Evolutionary conservation across 2,888 invertebrate genomes (phyloP).

Genomic region (Heteropelma amictum): DNA sequence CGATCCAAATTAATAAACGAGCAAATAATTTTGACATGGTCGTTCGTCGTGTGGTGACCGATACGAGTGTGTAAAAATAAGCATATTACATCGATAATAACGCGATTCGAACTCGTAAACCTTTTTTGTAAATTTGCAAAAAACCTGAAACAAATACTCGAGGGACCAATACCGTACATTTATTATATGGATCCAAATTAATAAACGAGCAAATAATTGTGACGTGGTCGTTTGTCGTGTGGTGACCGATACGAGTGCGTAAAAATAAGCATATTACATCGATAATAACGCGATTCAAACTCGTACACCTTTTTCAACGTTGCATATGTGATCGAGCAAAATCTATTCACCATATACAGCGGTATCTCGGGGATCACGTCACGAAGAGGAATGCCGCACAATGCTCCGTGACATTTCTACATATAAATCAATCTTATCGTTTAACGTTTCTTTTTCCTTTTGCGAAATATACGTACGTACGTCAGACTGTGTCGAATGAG

Average conservation of each 20-base stretch:
- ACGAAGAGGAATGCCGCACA: not conserved
- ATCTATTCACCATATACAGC: not conserved
- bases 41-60: too few relatives aligned
- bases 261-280: conserved; percentile 25
- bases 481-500: conserved; percentile 34
- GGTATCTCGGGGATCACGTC: not conserved
- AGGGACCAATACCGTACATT: too few relatives aligned
- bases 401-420: conserved; percentile 24
- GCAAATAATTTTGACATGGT: too few relatives aligned
- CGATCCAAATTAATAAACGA: too few relatives aligned
- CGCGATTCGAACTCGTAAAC: too few relatives aligned
- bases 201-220: conserved; percentile 65
- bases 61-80: too few relatives aligned
- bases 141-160: too few relatives aligned
- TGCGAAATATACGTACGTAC: not conserved
- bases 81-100: too few relatives aligned
- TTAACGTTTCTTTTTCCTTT: not conserved
- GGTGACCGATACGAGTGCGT: too few relatives aligned
- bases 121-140: too few relatives aligned
- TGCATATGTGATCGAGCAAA: not conserved
- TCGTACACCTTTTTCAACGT: not conserved
- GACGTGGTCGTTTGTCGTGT: conserved; percentile 60
- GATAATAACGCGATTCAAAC: not conserved
- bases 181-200: too few relatives aligned
- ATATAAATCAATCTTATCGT: conserved; percentile 43